These are phyloP conservation scores for Pygmarrhopalites habei DNA, from an alignment of 1,140 invertebrate genomes.

Conservation along the genomic window DNA sequence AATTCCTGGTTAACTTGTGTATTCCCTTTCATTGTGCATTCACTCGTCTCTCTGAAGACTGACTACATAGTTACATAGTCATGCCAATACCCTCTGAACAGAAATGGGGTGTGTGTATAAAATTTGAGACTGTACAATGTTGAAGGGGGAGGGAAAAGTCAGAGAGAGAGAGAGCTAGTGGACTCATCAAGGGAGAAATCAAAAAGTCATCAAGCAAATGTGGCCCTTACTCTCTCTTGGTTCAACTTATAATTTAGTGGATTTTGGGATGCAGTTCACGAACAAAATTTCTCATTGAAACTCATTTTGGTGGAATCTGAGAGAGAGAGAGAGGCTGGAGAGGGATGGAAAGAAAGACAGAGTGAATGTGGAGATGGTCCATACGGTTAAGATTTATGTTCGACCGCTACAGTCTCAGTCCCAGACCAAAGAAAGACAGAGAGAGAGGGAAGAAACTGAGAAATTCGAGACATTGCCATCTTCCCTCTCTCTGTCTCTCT, in stretches of 20 bases:
- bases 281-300: background rate
- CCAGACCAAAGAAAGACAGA: background rate
- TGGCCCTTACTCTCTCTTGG: background rate
- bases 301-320: background rate
- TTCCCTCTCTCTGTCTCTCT: background rate
- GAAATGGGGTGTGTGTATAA: no score
- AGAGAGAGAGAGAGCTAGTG: background rate
- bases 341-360: no score
- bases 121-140: no score
- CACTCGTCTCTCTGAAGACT: no score
- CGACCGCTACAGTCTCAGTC: background rate
- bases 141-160: no score
- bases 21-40: no score
- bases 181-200: conserved; percentile 7
- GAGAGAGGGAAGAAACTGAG: no score
- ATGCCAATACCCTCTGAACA: no score
- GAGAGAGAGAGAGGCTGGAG: background rate
- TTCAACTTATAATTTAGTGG: conserved; percentile 4
- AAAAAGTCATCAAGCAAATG: conserved; percentile 7
- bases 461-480: conserved; percentile 1
- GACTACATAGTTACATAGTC: no score
- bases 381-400: background rate
- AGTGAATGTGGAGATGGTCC: no score
- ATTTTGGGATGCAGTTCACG: background rate
- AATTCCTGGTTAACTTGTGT: no score